Percentiles rank a stretch among this genome's conserved stretches.
phyloP scores from a whole-genome alignment of 2,113 vertebrate genomes.

The Chamaea fasciata region DNA sequence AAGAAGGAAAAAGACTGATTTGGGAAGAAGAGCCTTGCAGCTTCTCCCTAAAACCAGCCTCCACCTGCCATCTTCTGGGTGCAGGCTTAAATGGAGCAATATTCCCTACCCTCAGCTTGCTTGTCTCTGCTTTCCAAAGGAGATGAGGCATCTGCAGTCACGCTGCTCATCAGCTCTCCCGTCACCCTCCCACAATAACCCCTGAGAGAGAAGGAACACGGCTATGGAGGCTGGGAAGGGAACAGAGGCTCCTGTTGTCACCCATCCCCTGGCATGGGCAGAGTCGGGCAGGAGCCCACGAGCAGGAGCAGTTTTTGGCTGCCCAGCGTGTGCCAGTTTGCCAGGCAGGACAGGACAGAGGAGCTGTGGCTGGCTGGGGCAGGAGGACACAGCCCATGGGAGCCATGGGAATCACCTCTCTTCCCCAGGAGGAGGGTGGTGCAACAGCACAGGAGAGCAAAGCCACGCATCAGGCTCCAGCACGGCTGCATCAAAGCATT shows the following conservation, averaged over 20 bases:
- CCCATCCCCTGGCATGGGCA: neutral
- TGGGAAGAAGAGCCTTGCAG: neutral
- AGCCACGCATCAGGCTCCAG: neutral
- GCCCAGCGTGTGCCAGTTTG: neutral
- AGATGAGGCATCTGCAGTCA: constrained; percentile 43
- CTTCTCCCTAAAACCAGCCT: constrained; percentile 29
- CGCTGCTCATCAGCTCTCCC: constrained; percentile 36
- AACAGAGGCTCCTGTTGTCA: neutral
- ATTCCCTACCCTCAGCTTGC: constrained; percentile 13
- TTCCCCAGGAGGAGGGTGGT: neutral
- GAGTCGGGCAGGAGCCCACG: neutral
- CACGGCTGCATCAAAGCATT: neutral
- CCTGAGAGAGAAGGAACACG: neutral
- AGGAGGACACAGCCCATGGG: neutral
- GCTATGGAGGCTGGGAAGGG: neutral
- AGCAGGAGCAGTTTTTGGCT: neutral
- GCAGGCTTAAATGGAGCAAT: constrained; percentile 42
- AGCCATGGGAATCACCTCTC: neutral
- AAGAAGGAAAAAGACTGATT: neutral
- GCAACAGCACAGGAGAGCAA: neutral
- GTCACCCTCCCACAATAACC: constrained; percentile 52
- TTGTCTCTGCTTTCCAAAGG: constrained; percentile 28
- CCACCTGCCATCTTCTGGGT: constrained; percentile 27
- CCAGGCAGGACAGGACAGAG: neutral
- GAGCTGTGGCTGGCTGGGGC: neutral